A percentile compares a stretch with the other conserved stretches of the same genome.
Conservation (phyloP, 2,113 vertebrate genomes). For the Potamarius usumacintae region DNA sequence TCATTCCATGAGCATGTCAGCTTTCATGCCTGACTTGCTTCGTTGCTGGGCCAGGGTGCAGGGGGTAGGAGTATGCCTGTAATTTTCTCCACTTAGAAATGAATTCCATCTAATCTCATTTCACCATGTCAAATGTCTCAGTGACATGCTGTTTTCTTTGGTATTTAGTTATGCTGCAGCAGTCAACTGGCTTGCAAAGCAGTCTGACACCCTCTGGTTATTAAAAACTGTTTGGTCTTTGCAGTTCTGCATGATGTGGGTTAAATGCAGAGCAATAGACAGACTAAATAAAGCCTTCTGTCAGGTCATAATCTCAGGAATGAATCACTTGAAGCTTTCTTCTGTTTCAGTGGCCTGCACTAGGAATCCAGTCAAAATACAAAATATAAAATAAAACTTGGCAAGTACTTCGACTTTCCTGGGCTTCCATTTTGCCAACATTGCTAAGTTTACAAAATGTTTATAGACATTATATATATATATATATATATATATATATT, state of each 20-base stretch:
- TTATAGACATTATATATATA: not conserved
- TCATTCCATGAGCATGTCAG: constrained; percentile 71
- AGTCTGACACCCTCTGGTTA: constrained; percentile 75
- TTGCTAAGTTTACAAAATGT: not conserved
- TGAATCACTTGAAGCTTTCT: constrained; percentile 39
- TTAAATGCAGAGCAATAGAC: constrained; percentile 69
- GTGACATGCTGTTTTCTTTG: constrained; percentile 77
- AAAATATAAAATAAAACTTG: not conserved
- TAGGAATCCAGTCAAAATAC: not conserved
- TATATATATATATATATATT: no score
- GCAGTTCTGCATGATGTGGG: constrained; percentile 72
- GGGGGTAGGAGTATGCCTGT: constrained; percentile 68
- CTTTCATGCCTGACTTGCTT: constrained; percentile 70
- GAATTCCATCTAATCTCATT: constrained; percentile 82
- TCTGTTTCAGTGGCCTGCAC: constrained; percentile 15
- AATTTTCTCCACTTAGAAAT: constrained; percentile 81
- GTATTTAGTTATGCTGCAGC: constrained; percentile 78
- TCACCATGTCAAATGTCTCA: constrained; percentile 77
- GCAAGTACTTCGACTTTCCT: not conserved
- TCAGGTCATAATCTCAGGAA: constrained; percentile 42
- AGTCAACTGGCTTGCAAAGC: constrained; percentile 69
- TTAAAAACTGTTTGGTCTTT: constrained; percentile 70
- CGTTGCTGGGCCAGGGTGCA: constrained; percentile 65
- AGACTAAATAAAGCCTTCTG: constrained; percentile 61
- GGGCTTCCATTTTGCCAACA: not conserved